These are phyloP conservation scores for Onthophagus sagittarius DNA, from an alignment of 2,888 invertebrate genomes.

Conservation along the genomic window DNA sequence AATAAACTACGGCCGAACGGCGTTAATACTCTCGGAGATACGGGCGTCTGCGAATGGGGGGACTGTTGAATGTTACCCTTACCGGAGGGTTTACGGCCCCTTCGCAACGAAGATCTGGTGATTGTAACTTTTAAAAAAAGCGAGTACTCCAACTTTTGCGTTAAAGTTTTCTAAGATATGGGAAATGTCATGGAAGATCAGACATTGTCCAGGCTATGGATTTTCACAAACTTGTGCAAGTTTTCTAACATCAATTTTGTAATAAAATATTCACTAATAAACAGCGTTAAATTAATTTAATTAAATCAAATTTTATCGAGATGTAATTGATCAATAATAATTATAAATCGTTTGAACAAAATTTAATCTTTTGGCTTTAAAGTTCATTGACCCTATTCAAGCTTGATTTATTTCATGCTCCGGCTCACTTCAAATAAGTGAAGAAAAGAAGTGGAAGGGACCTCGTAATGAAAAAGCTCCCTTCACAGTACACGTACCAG, in stretches of 20 bases:
- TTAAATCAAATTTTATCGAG: too few relatives aligned
- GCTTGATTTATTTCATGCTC: not conserved
- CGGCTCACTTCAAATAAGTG: not conserved
- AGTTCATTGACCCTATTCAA: not conserved
- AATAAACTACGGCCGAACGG: conserved; percentile 33
- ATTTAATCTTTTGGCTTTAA: too few relatives aligned
- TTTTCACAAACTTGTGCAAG: not conserved
- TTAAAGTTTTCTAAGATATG: not conserved
- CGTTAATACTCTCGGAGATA: conserved; percentile 34
- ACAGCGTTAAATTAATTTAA: too few relatives aligned
- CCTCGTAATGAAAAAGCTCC: not conserved
- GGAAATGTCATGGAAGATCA: not conserved
- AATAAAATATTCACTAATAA: too few relatives aligned
- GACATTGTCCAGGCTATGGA: not conserved
- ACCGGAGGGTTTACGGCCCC: conserved; percentile 20
- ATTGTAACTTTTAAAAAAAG: conserved; percentile 39
- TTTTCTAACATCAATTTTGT: not conserved
- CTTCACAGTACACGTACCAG: not conserved
- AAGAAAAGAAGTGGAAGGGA: not conserved
- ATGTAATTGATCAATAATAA: too few relatives aligned
- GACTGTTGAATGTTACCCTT: conserved; percentile 1
- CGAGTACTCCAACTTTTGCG: not conserved
- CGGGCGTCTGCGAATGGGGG: not conserved
- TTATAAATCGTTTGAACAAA: too few relatives aligned
- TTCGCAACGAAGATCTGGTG: conserved; percentile 29